Percentiles rank a stretch among this genome's conserved stretches.
Evolutionary conservation across 2,113 vertebrate genomes (phyloP).

Genomic region (Theristicus caerulescens): DNA sequence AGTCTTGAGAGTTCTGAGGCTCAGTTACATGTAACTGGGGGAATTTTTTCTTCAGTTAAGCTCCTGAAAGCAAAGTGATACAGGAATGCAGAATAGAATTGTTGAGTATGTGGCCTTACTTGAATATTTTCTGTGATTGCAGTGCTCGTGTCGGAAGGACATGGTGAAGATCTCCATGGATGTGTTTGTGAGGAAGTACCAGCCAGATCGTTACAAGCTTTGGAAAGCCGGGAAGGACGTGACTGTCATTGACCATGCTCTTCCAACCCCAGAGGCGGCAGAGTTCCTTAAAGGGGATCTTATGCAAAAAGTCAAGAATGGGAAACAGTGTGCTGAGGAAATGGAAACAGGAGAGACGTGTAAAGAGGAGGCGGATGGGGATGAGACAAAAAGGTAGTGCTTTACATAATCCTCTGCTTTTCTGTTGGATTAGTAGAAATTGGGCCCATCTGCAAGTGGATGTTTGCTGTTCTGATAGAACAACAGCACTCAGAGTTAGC

Average conservation of each 20-base stretch:
- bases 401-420: not conserved
- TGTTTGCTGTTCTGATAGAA: not conserved
- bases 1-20: not conserved
- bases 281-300: conserved; percentile 81
- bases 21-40: not conserved
- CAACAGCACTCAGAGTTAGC: not conserved
- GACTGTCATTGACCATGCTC: conserved; percentile 86
- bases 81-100: not conserved
- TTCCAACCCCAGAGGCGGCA: conserved; percentile 86
- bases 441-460: not conserved
- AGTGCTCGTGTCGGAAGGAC: conserved; percentile 97
- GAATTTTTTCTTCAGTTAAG: not conserved
- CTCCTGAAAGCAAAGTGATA: not conserved
- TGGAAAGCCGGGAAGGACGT: conserved; percentile 94
- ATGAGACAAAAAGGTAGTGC: conserved; percentile 68
- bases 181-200: conserved; percentile 93
- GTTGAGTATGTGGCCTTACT: not conserved
- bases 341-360: conserved; percentile 32
- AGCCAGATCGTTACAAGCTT: conserved; percentile 93
- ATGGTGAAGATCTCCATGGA: conserved; percentile 99
- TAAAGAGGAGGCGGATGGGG: conserved; percentile 21
- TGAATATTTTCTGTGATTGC: conserved; percentile 3
- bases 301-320: conserved; percentile 59
- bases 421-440: not conserved
- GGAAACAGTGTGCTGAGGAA: conserved; percentile 66